Evolutionary conservation across 1,140 invertebrate genomes (phyloP).

Genomic region (Drosophila subpulchrella): DNA sequence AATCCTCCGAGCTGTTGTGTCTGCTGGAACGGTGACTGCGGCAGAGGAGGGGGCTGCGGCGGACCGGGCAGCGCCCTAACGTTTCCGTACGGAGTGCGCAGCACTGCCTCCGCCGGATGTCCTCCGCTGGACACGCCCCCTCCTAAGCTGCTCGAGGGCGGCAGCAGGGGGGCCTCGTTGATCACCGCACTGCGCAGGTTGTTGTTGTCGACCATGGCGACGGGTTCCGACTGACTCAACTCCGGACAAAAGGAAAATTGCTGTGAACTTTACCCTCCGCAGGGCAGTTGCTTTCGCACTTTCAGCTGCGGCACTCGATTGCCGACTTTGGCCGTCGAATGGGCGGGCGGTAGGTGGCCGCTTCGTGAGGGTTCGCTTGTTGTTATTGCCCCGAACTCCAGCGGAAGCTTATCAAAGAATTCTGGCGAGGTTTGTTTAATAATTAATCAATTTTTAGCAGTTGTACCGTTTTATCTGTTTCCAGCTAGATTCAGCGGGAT

Average conservation of each 20-base stretch:
- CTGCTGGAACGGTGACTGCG: constrained; percentile 63
- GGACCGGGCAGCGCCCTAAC: constrained; percentile 59
- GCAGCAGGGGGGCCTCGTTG: constrained; percentile 64
- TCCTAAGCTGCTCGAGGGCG: constrained; percentile 31
- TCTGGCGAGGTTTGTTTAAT: constrained; percentile 2
- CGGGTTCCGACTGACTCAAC: constrained; percentile 17
- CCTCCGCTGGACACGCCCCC: constrained; percentile 22
- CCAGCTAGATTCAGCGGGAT: neutral
- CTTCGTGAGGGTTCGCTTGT: neutral
- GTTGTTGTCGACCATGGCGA: constrained; percentile 66
- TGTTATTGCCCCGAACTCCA: neutral
- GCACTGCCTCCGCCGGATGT: constrained; percentile 37
- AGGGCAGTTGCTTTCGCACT: constrained; percentile 10
- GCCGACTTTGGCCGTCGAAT: neutral
- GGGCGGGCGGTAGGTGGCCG: neutral
- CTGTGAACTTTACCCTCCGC: constrained; percentile 65
- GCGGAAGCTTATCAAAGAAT: neutral
- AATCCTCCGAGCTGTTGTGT: constrained; percentile 44
- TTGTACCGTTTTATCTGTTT: neutral
- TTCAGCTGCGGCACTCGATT: neutral
- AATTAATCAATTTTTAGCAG: constrained; percentile 8
- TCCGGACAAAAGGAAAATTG: constrained; percentile 25
- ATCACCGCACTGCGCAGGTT: constrained; percentile 76
- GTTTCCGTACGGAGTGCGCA: constrained; percentile 75
- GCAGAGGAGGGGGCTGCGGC: constrained; percentile 70